Percentiles rank a stretch among this genome's conserved stretches.
These are phyloP conservation scores for Cyprichromis sp. DNA, from an alignment of 2,113 vertebrate genomes.

Conservation along the genomic window DNA sequence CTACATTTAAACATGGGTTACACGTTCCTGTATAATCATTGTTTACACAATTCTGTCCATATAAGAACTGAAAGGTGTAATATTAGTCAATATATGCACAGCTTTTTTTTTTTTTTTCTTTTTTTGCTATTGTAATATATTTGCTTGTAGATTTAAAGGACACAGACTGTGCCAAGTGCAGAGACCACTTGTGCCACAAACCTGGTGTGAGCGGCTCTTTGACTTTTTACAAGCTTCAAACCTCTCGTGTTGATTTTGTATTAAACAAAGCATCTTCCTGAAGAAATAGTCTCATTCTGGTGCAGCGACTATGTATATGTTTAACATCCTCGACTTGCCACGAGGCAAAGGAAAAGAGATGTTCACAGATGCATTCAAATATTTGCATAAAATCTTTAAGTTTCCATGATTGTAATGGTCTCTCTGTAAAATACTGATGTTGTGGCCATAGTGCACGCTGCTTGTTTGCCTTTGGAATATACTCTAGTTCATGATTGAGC, in stretches of 20 bases:
- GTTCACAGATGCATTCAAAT: neutral
- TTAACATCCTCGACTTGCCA: neutral
- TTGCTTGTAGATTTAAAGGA: neutral
- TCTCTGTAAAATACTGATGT: neutral
- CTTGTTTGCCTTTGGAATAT: neutral
- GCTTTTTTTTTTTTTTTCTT: no score
- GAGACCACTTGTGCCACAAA: slow-evolving; percentile 36
- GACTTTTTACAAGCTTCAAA: neutral
- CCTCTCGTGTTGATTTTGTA: neutral
- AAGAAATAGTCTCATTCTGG: neutral
- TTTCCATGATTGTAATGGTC: slow-evolving; percentile 5
- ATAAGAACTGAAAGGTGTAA: neutral
- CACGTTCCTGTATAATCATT: neutral
- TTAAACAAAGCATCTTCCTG: neutral
- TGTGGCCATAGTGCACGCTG: neutral
- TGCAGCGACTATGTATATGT: neutral
- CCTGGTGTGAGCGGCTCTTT: slow-evolving; percentile 46
- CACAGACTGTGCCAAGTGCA: slow-evolving; percentile 1
- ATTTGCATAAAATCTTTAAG: slow-evolving; percentile 32
- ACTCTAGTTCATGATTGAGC: neutral
- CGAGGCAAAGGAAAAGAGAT: neutral
- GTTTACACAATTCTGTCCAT: neutral
- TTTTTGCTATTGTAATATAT: neutral
- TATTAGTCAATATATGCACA: neutral
- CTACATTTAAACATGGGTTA: neutral